These are phyloP conservation scores for Carabus problematicus DNA, from an alignment of 2,888 invertebrate species.

Conservation along the genomic window DNA sequence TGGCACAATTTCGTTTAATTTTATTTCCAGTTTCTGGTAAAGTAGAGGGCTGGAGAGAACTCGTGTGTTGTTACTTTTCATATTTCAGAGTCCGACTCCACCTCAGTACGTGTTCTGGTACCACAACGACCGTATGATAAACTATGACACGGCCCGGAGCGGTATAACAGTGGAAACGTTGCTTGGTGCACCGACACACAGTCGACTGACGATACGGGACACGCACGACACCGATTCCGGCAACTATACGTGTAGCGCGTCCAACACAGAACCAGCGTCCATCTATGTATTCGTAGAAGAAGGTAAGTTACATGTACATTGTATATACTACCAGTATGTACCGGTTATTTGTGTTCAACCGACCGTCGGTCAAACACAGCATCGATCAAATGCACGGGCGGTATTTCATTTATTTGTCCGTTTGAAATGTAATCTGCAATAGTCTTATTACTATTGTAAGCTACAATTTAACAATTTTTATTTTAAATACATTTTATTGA, in stretches of 20 bases:
- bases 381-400: too few relatives aligned
- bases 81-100: constrained; percentile 84
- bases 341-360: too few relatives aligned
- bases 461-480: too few relatives aligned
- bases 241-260: constrained; percentile 90
- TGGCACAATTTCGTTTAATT: too few relatives aligned
- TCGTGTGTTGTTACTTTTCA: background rate
- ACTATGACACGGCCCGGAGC: constrained; percentile 85
- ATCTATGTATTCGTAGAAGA: constrained; percentile 90
- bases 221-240: constrained; percentile 87
- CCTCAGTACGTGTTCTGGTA: constrained; percentile 96
- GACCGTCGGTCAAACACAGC: too few relatives aligned
- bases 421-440: too few relatives aligned
- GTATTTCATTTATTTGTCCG: too few relatives aligned
- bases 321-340: background rate
- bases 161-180: constrained; percentile 83
- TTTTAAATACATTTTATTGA: too few relatives aligned
- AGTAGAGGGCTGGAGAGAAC: too few relatives aligned
- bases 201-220: constrained; percentile 81
- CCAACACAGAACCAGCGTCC: constrained; percentile 88
- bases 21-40: too few relatives aligned
- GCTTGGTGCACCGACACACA: constrained; percentile 85
- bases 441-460: too few relatives aligned
- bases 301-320: constrained; percentile 59
- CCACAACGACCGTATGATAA: constrained; percentile 93